Percentiles rank a stretch among this genome's conserved stretches.
These are phyloP conservation scores for Aleiodes leptofemur DNA, from an alignment of 2,888 invertebrate species.

Conservation along the genomic window DNA sequence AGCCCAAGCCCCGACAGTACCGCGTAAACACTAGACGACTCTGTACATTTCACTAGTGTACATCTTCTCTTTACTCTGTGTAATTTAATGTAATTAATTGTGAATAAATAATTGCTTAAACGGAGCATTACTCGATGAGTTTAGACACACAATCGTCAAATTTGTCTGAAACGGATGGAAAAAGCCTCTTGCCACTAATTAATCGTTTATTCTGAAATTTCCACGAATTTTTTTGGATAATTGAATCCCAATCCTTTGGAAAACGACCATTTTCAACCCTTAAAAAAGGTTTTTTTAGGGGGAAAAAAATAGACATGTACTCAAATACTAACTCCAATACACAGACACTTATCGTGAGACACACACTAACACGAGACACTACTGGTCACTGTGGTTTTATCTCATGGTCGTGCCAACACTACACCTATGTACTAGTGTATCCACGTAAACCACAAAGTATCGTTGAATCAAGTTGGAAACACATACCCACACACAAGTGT, in stretches of 20 bases:
- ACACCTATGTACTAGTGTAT: conserved; percentile 11
- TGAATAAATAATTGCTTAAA: no score
- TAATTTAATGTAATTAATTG: not conserved
- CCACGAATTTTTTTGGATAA: no score
- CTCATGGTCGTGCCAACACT: conserved; percentile 10
- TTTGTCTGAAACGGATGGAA: no score
- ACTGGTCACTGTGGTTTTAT: conserved; percentile 26
- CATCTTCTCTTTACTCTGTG: not conserved
- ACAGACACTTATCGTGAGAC: conserved; percentile 7
- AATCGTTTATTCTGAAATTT: no score
- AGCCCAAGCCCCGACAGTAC: conserved; percentile 66
- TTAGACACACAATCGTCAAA: no score
- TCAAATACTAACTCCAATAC: conserved; percentile 7
- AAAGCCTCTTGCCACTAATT: no score
- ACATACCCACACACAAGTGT: not conserved
- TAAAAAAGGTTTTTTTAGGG: not conserved
- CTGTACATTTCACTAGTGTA: conserved; percentile 56
- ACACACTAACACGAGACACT: conserved; percentile 10
- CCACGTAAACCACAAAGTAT: conserved; percentile 26
- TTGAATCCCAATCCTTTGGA: no score
- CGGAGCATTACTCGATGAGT: no score
- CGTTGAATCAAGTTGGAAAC: conserved; percentile 18
- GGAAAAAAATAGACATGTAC: conserved; percentile 23
- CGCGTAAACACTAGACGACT: conserved; percentile 68
- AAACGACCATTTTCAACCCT: no score